Evolutionary conservation across 2,113 vertebrate genomes (phyloP), one percentile per base, ranked within the genome.

Genomic region (Dendropsophus ebraccatus): DNA sequence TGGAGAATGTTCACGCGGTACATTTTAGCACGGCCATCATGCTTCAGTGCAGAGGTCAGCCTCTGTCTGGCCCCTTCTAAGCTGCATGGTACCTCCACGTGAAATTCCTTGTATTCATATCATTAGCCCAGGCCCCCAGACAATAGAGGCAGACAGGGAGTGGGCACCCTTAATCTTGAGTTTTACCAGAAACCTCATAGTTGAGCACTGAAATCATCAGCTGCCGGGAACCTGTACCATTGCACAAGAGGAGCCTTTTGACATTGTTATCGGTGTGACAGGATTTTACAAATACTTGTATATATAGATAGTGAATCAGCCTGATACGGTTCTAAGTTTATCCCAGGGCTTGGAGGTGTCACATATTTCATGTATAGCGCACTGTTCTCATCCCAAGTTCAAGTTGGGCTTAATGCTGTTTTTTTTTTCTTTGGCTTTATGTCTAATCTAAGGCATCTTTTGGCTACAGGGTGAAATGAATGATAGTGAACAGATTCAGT

Each of bases 131-230:
- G 87, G 35, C 87, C 83, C 86, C 87, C 37, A 58, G 84, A 74
- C 54, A 89, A 88, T 85, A 82, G 80, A 90, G 80, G 88, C 89
- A 81, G 67, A 72, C 56, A 87, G 79, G 88, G 90, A 91, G 84
- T 3, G 21, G 32, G 78, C 79, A 74, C 69, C 80, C 84, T 90
- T 93, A 95, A 92, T 95, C 96, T 95, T 90, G 92, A 90, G 87
- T 91, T 80, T 90, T 88, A 74, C 91, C 89, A 89, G 41, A 88
- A 87, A 83, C 87, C 19, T 0, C 87, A 89, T 84, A 90, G 86
- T 75, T 88, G 89, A 90, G 88, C 88, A 80, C 82, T 28, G 88
- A 92, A 91, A 88, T 77, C 87, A 89, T 89, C 88, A 92, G 89
- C 87, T 82, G 25, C 92, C 54, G 75, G 85, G 83, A 88, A 92